A percentile compares a stretch with the other conserved stretches of the same genome.
Conservation (phyloP, 2,888 invertebrate genomes). For the Nomada ruficornis region DNA sequence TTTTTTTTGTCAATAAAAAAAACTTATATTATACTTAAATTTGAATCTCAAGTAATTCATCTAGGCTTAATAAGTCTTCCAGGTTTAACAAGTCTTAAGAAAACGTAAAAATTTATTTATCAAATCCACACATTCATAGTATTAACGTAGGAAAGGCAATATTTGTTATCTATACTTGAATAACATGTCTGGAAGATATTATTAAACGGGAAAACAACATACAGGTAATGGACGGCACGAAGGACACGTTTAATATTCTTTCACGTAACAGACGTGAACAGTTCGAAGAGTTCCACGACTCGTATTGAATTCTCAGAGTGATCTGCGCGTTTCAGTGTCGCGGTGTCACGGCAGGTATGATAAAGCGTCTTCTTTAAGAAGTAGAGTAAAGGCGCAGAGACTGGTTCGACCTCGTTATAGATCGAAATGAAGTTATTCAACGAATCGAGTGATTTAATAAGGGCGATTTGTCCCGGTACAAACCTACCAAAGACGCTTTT, state of each 20-base stretch:
- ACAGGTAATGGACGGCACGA: not conserved
- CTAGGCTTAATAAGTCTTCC: no score
- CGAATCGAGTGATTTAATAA: slow-evolving; percentile 59
- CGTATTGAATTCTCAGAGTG: not conserved
- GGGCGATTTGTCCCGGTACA: slow-evolving; percentile 31
- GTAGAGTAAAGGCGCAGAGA: slow-evolving; percentile 9
- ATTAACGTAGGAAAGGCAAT: not conserved
- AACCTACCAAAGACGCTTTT: slow-evolving; percentile 26
- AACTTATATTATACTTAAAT: no score
- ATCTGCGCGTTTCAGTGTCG: not conserved
- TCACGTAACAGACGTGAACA: not conserved
- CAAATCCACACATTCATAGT: no score
- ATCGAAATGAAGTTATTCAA: slow-evolving; percentile 57
- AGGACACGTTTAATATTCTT: not conserved
- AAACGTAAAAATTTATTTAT: no score
- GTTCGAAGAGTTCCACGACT: not conserved
- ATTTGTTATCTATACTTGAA: not conserved
- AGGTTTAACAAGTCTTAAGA: no score
- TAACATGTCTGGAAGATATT: no score
- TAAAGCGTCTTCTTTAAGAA: slow-evolving; percentile 2
- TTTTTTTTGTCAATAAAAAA: no score
- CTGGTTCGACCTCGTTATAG: slow-evolving; percentile 39
- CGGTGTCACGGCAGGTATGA: not conserved
- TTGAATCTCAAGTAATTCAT: no score
- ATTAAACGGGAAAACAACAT: not conserved